Evolutionary conservation across 2,797 vertebrate genomes (phyloP).

Genomic region (Halcyon smyrnensis): DNA sequence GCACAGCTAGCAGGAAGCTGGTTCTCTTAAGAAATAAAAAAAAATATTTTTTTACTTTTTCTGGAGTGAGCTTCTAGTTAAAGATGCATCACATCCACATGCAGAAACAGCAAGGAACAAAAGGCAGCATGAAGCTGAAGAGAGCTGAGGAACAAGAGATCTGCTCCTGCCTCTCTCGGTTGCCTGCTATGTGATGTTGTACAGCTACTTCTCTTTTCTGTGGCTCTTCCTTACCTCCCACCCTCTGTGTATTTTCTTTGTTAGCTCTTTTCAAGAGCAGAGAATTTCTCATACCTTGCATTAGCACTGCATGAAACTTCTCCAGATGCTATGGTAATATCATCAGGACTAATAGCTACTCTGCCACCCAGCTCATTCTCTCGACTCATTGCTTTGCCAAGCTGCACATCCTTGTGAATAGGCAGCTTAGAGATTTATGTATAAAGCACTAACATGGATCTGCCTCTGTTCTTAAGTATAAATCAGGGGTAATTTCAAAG

Average conservation of each 20-base stretch:
- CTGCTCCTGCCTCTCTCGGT: background rate
- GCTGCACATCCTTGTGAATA: constrained; percentile 17
- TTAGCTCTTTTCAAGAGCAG: background rate
- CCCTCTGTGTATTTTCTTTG: background rate
- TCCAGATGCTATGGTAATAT: constrained; percentile 7
- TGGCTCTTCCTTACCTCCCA: background rate
- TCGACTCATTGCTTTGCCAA: background rate
- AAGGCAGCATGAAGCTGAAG: background rate
- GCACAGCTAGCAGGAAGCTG: background rate
- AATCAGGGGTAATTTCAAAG: background rate
- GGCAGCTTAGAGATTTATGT: constrained; percentile 4
- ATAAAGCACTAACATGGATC: background rate
- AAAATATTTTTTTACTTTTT: background rate
- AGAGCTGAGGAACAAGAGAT: background rate
- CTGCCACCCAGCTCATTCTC: constrained; percentile 33
- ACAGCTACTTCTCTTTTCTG: background rate
- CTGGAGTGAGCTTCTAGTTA: background rate
- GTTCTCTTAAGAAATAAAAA: background rate
- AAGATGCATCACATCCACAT: background rate
- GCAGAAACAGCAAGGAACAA: background rate
- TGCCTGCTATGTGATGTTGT: background rate
- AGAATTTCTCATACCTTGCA: background rate
- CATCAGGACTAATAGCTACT: background rate
- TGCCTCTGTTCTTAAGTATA: background rate
- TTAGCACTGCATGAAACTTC: background rate